phyloP scores from a whole-genome alignment of 2,797 vertebrate species.

The Dermochelys coriacea region DNA sequence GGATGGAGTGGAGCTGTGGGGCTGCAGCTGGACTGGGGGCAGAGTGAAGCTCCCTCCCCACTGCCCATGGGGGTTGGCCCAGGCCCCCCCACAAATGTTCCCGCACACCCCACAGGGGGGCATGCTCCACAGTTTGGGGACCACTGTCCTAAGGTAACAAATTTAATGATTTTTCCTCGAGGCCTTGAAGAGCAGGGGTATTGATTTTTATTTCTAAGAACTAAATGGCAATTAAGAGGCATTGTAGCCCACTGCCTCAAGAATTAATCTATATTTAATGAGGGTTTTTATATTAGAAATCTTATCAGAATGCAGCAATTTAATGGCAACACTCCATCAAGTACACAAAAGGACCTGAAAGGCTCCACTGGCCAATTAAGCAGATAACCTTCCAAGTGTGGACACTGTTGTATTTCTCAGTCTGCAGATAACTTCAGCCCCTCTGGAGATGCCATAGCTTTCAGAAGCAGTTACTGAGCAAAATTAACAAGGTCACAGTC shows the following conservation, averaged over 20 bases:
- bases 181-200: background rate
- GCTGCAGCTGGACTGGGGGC: no score
- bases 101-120: no score
- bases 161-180: background rate
- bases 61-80: no score
- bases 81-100: no score
- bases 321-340: background rate
- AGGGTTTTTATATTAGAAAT: background rate
- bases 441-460: background rate
- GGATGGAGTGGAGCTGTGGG: no score
- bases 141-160: background rate
- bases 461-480: background rate
- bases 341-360: background rate
- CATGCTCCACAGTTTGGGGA: no score
- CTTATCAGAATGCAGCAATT: background rate
- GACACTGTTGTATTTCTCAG: background rate
- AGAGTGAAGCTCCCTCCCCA: no score
- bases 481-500: background rate
- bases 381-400: background rate
- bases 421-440: background rate
- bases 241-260: background rate
- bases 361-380: background rate
- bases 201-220: background rate
- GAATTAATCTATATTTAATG: background rate
- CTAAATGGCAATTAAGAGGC: background rate